Conservation (phyloP, 2,797 vertebrate genomes). For the Cirrhinus mrigala region DNA sequence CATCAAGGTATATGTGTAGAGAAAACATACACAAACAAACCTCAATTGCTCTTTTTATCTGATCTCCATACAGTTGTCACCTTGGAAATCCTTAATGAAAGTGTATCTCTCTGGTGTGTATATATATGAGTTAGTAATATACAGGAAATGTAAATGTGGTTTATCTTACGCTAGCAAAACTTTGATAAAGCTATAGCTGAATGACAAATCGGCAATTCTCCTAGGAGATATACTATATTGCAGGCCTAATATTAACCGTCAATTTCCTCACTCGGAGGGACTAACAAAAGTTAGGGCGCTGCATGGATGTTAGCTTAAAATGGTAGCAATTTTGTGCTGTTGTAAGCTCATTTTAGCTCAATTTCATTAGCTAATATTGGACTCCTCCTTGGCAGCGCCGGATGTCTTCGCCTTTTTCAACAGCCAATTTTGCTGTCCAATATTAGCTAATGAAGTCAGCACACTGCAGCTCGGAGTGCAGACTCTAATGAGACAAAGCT, state of each 20-base stretch:
- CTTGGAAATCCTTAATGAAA: constrained; percentile 37
- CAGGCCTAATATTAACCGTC: neutral
- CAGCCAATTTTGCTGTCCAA: constrained; percentile 44
- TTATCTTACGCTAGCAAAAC: neutral
- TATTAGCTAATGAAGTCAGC: constrained; percentile 57
- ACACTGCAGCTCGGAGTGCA: constrained; percentile 41
- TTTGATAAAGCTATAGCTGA: constrained; percentile 13
- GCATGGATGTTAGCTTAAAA: constrained; percentile 31
- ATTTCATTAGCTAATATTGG: constrained; percentile 35
- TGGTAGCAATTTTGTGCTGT: constrained; percentile 17
- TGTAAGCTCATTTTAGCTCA: constrained; percentile 32
- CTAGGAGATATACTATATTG: neutral
- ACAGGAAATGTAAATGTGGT: constrained; percentile 1
- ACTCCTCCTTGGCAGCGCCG: constrained; percentile 11
- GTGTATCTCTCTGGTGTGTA: neutral
- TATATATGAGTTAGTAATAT: neutral
- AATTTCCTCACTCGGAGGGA: constrained; percentile 7
- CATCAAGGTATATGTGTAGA: constrained; percentile 42
- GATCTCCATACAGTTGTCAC: constrained; percentile 21
- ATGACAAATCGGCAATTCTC: neutral
- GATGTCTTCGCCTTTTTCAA: constrained; percentile 44
- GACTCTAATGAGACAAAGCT: constrained; percentile 58
- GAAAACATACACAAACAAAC: constrained; percentile 30
- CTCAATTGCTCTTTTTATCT: constrained; percentile 28
- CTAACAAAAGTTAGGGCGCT: constrained; percentile 4